phyloP scores from a whole-genome alignment of 2,888 invertebrate species.

The Isotomurus palustris region DNA sequence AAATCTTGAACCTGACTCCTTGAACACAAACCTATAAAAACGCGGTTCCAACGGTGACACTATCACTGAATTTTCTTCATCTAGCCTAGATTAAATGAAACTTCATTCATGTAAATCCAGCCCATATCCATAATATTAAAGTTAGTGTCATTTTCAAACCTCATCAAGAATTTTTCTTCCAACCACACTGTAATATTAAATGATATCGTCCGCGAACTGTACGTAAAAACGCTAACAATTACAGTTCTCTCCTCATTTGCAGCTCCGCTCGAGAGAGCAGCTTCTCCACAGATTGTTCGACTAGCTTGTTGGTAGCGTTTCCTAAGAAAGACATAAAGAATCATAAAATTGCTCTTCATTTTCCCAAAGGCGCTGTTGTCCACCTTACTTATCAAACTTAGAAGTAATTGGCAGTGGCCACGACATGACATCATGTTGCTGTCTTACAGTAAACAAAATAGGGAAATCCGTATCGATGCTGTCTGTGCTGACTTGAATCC shows the following conservation, averaged over 20 bases:
- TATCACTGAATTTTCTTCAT: slow-evolving; percentile 41
- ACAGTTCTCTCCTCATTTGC: slow-evolving; percentile 50
- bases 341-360: slow-evolving; percentile 48
- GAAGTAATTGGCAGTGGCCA: slow-evolving; percentile 67
- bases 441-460: slow-evolving; percentile 67
- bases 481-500: slow-evolving; percentile 49
- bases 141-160: slow-evolving; percentile 50
- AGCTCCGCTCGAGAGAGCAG: slow-evolving; percentile 29
- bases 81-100: slow-evolving; percentile 44
- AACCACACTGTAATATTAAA: slow-evolving; percentile 60
- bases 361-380: slow-evolving; percentile 52
- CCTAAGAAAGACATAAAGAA: slow-evolving; percentile 22
- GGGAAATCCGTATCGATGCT: slow-evolving; percentile 59
- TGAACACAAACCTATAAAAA: slow-evolving; percentile 60
- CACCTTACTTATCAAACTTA: slow-evolving; percentile 24
- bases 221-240: slow-evolving; percentile 65
- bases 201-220: slow-evolving; percentile 57
- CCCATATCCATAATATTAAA: slow-evolving; percentile 1
- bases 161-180: slow-evolving; percentile 58
- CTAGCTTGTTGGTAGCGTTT: slow-evolving; percentile 49
- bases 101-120: slow-evolving; percentile 6
- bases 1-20: slow-evolving; percentile 51
- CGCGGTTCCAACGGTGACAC: slow-evolving; percentile 59
- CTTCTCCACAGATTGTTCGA: slow-evolving; percentile 61
- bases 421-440: slow-evolving; percentile 69